A percentile compares a stretch with the other conserved stretches of the same genome.
Evolutionary conservation across 2,113 vertebrate genomes (phyloP).

Genomic region (Blennius ocellaris): DNA sequence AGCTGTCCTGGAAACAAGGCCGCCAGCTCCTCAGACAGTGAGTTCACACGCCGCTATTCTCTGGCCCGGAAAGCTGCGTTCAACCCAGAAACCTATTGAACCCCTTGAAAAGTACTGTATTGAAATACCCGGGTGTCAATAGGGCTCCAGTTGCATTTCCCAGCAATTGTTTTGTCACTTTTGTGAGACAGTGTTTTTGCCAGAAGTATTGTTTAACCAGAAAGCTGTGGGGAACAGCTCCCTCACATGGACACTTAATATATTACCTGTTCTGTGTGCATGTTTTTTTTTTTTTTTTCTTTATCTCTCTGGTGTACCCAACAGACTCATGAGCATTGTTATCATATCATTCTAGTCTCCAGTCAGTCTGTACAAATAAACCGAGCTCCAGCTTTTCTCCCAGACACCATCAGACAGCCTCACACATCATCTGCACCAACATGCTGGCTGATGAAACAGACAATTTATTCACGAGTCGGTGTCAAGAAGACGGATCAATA

Average conservation of each 20-base stretch:
- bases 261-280: conserved; percentile 17
- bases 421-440: conserved; percentile 57
- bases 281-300: background rate
- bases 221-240: conserved; percentile 55
- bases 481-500: conserved; percentile 57
- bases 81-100: conserved; percentile 28
- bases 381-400: background rate
- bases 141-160: background rate
- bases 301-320: background rate
- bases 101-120: background rate
- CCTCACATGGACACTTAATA: conserved; percentile 62
- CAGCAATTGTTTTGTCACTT: conserved; percentile 1
- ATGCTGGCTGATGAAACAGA: conserved; percentile 27
- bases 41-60: conserved; percentile 70
- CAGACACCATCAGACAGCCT: conserved; percentile 35
- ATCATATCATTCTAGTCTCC: conserved; percentile 6
- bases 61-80: background rate
- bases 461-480: conserved; percentile 40
- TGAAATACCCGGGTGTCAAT: background rate
- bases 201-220: background rate
- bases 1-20: conserved; percentile 99
- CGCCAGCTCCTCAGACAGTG: conserved; percentile 97
- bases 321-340: conserved; percentile 1
- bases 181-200: conserved; percentile 5
- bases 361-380: conserved; percentile 41